Evolutionary conservation across 2,113 vertebrate genomes (phyloP).

Genomic region (Epinephelus moara): DNA sequence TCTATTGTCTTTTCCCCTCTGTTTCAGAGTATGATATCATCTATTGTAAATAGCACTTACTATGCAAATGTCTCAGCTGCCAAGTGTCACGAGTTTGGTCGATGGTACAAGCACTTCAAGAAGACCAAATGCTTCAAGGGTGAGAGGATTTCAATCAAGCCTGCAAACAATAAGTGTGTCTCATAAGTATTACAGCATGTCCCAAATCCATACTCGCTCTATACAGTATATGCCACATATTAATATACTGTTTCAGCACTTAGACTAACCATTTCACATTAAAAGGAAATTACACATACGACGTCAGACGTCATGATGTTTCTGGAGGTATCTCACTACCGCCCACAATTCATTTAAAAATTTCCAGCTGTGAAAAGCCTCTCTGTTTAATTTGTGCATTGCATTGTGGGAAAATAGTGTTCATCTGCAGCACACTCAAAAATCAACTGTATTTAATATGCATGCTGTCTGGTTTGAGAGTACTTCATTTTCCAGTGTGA

Average conservation of each 20-base stretch:
- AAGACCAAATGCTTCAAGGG: conserved; percentile 97
- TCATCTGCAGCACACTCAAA: not conserved
- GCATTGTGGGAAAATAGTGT: not conserved
- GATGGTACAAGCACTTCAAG: conserved; percentile 99
- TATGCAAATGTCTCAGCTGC: conserved; percentile 99
- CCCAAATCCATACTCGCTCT: not conserved
- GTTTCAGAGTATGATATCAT: conserved; percentile 94
- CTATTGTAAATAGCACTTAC: conserved; percentile 99
- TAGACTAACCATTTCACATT: not conserved
- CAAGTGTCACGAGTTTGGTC: conserved; percentile 99
- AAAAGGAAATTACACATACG: not conserved
- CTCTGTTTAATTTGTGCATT: conserved; percentile 11
- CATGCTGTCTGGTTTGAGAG: not conserved
- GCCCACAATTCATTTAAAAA: not conserved
- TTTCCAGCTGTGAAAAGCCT: conserved; percentile 1
- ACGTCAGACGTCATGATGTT: not conserved
- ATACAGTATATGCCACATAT: not conserved
- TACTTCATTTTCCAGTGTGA: not conserved
- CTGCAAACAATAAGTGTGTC: conserved; percentile 10
- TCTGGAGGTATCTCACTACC: not conserved
- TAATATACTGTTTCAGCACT: not conserved
- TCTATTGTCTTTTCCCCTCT: conserved; percentile 66
- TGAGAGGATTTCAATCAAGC: conserved; percentile 79
- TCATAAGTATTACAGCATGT: conserved; percentile 24
- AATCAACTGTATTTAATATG: not conserved